Conservation (phyloP, 2,797 vertebrate species). For the Picus viridis region DNA sequence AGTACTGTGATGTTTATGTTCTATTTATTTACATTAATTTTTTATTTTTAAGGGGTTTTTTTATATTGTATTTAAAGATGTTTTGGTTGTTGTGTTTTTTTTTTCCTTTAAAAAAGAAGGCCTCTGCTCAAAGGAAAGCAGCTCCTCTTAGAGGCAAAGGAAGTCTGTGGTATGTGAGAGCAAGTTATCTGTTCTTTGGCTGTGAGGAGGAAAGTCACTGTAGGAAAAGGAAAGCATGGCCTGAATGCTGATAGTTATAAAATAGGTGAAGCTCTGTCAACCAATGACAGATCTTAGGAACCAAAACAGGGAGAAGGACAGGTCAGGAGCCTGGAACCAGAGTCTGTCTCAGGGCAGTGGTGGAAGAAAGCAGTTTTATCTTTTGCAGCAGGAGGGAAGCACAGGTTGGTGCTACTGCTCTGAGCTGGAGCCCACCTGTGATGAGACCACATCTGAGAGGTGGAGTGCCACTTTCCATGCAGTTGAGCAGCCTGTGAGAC, state of each 20-base stretch:
- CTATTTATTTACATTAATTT: constrained; percentile 55
- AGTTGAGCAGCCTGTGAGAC: constrained; percentile 9
- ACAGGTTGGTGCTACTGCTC: neutral
- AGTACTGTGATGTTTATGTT: constrained; percentile 11
- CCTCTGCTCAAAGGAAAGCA: neutral
- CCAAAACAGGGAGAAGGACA: neutral
- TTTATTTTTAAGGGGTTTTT: constrained; percentile 1
- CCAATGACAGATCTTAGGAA: neutral
- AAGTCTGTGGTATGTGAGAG: constrained; percentile 44
- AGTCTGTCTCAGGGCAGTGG: neutral
- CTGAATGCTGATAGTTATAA: neutral
- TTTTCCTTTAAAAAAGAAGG: neutral
- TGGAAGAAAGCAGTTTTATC: neutral
- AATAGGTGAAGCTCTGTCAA: neutral
- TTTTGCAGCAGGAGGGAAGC: neutral
- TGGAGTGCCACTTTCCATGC: neutral
- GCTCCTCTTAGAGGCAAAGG: neutral
- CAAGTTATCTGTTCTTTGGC: constrained; percentile 7
- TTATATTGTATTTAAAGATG: constrained; percentile 6
- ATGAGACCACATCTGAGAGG: neutral
- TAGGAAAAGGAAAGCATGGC: neutral
- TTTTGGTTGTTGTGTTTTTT: neutral
- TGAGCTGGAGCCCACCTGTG: neutral
- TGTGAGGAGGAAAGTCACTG: neutral
- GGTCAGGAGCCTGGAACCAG: neutral